Evolutionary conservation across 2,888 invertebrate species (phyloP).

Genomic region (Nasonia oneida): DNA sequence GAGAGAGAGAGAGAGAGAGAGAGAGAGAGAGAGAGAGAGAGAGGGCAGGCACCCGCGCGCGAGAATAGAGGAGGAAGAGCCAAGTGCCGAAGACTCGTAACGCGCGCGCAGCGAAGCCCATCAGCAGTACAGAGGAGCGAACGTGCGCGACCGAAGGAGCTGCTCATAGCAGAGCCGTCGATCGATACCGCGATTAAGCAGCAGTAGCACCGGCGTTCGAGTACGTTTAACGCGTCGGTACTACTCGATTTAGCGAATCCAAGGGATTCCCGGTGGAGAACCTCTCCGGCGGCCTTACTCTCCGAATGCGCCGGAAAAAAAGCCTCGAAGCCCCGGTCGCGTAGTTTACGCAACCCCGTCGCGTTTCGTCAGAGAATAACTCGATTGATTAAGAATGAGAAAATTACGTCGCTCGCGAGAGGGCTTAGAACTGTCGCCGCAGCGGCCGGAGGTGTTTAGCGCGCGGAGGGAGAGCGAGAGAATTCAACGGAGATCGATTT

Average conservation of each 20-base stretch:
- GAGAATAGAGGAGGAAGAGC: not conserved
- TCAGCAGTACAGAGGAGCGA: slow-evolving; percentile 3
- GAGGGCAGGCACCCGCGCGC: not conserved
- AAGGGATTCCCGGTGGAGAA: not conserved
- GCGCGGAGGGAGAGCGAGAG: slow-evolving; percentile 38
- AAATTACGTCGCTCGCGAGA: not conserved
- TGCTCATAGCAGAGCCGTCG: not conserved
- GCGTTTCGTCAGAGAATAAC: too few species aligned
- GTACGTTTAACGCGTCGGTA: slow-evolving; percentile 51
- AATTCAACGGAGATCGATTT: slow-evolving; percentile 72
- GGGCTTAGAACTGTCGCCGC: not conserved
- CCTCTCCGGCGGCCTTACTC: not conserved
- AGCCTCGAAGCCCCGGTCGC: too few species aligned
- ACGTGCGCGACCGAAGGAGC: slow-evolving; percentile 2
- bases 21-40: not conserved
- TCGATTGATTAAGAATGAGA: too few species aligned
- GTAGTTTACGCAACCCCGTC: too few species aligned
- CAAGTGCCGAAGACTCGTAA: not conserved
- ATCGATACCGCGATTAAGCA: slow-evolving; percentile 52
- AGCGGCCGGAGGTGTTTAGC: not conserved
- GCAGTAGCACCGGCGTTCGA: not conserved
- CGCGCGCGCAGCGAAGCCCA: slow-evolving; percentile 8
- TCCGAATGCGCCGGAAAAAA: not conserved
- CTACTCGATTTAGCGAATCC: slow-evolving; percentile 33
- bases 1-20: too few species aligned